phyloP scores from a whole-genome alignment of 2,113 vertebrate genomes.

The Oncorhynchus tshawytscha region DNA sequence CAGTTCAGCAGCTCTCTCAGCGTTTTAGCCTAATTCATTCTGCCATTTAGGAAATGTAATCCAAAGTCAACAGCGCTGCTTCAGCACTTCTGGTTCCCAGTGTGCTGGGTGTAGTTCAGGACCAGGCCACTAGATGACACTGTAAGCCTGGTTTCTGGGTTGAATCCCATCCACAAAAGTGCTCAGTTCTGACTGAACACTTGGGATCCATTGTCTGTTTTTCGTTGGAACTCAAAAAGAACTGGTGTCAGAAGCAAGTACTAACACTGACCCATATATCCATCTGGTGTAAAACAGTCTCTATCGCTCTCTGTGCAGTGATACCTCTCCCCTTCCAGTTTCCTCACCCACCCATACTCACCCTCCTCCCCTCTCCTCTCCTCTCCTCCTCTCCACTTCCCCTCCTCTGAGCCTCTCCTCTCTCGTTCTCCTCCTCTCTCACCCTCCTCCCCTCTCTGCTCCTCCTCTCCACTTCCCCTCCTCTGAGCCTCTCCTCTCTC shows the following conservation, averaged over 20 bases:
- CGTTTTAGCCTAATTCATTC: constrained; percentile 52
- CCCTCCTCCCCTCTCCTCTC: not conserved
- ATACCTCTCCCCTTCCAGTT: not conserved
- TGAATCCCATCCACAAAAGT: not conserved
- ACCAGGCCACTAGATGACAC: constrained; percentile 53
- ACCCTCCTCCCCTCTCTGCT: not conserved
- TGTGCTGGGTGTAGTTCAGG: not conserved
- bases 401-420: not conserved
- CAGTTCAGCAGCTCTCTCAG: constrained; percentile 48
- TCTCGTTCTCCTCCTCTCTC: not conserved
- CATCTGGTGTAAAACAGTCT: not conserved
- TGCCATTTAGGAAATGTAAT: constrained; percentile 62
- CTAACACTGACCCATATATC: too few relatives aligned
- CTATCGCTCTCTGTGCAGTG: not conserved
- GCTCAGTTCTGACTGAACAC: too few relatives aligned
- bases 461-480: not conserved
- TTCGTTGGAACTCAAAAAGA: too few relatives aligned
- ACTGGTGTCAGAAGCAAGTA: not conserved
- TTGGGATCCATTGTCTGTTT: too few relatives aligned
- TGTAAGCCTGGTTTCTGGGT: not conserved
- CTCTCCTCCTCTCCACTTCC: not conserved
- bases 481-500: not conserved
- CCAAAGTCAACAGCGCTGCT: constrained; percentile 14
- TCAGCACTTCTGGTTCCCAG: constrained; percentile 11
- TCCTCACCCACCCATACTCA: not conserved